Base-by-base conservation (phyloP, 2,888 invertebrate species). In the Lycophotia porphyrea region DNA sequence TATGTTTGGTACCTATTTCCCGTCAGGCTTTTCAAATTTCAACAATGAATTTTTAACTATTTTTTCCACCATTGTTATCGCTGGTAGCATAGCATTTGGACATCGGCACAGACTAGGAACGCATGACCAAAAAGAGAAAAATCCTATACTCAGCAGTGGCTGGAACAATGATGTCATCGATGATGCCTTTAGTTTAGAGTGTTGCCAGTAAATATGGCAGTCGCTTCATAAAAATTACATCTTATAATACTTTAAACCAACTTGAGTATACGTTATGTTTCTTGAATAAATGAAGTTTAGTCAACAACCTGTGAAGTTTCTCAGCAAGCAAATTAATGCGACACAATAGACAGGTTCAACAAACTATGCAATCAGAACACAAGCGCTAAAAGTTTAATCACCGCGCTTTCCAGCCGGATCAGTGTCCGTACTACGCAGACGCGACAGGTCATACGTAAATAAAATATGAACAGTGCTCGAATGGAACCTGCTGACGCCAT, bases 391-490 rank as follows among this genome's bases (percentile, higher is more conserved):
- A 49, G 70, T 76, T 67, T 74, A 77, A 71, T 81, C 74, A 78
- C 74, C 61, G 52, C 55, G 64, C 60, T 44, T 60, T 74, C 67
- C 58, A 67, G 49, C 52, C 39, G 31, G 63, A 75, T 75, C 55
- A 65, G 52, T 44, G 71, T 61, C 31, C 58, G 42, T 67, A 71
- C 63, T 81, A 84, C 80, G 76, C 76, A 81, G 80, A 81, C 80
- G 80, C 84, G 80, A 73, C 72, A 24, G 65, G 60, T 13, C 52
- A 72, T 58, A 71, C 83, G 73, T 69, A 76, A 84, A 78, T 81
- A 74, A 74, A 78, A 78, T 81, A 84, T 80, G 79, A 69, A 74
- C 61, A 70, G 58, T 63, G 80, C 69, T 70, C 71, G 39, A 82
- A 81, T 82, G 58, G 49, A 78, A 78, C 49, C 58, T 74, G 61